Percentiles rank a stretch among this genome's conserved stretches.
Conservation (phyloP, 2,888 invertebrate species). For the Tromatobia lineatoria region DNA sequence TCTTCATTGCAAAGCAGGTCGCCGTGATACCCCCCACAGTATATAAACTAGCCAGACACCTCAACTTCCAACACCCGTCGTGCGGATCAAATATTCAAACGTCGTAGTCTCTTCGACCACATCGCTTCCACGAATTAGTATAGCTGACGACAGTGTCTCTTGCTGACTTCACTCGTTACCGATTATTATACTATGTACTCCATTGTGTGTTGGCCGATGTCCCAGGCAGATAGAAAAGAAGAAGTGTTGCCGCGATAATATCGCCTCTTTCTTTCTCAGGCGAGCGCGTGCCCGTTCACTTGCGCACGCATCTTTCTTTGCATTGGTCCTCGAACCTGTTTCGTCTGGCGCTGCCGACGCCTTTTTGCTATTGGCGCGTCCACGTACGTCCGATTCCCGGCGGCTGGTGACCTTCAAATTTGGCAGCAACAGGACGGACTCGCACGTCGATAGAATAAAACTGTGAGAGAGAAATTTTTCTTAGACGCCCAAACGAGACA, state of each 20-base stretch:
- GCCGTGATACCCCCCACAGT: background rate
- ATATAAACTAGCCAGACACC: background rate
- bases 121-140: conserved; percentile 37
- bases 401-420: conserved; percentile 44
- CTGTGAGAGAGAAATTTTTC: background rate
- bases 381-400: conserved; percentile 29
- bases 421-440: conserved; percentile 20
- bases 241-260: conserved; percentile 15
- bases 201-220: conserved; percentile 23
- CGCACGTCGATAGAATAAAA: conserved; percentile 37
- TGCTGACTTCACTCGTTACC: conserved; percentile 33
- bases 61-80: conserved; percentile 1
- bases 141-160: conserved; percentile 6
- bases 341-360: conserved; percentile 1
- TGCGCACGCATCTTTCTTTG: conserved; percentile 45
- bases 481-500: background rate
- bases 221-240: background rate
- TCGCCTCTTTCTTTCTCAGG: conserved; percentile 20
- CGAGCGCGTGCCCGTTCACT: conserved; percentile 40
- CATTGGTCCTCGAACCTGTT: conserved; percentile 46
- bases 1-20: conserved; percentile 12
- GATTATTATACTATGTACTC: conserved; percentile 23
- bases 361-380: conserved; percentile 20
- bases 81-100: conserved; percentile 47
- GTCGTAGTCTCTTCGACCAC: conserved; percentile 35